Conservation (phyloP, 2,113 vertebrate species). For the Cervus canadensis region DNA sequence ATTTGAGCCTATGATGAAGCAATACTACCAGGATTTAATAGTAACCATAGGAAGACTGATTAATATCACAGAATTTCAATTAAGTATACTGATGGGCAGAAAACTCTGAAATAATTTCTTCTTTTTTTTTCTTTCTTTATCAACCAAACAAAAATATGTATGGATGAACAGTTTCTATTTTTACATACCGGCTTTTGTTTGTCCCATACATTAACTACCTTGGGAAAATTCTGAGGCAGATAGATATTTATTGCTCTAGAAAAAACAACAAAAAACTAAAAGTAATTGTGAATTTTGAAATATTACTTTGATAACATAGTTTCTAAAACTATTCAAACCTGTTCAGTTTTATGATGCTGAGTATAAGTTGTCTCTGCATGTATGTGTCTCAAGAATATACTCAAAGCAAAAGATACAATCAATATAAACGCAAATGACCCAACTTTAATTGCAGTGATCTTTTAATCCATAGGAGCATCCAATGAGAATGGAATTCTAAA, state of each 20-base stretch:
- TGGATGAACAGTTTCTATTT: neutral
- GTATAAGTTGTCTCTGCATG: neutral
- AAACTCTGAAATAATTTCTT: neutral
- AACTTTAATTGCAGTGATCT: neutral
- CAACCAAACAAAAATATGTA: neutral
- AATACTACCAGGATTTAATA: neutral
- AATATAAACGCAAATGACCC: neutral
- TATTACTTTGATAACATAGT: neutral
- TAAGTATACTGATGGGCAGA: neutral
- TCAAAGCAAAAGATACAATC: neutral
- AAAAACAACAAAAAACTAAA: neutral
- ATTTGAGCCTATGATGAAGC: neutral
- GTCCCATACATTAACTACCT: neutral
- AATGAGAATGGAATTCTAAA: neutral
- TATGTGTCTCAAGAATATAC: neutral
- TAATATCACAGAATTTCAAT: neutral
- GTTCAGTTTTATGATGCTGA: neutral
- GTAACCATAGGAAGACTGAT: neutral
- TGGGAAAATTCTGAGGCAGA: neutral
- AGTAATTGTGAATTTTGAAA: neutral
- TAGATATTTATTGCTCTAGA: neutral
- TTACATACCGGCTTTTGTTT: neutral
- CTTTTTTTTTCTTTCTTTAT: neutral
- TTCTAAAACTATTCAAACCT: neutral
- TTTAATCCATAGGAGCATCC: neutral